Evolutionary conservation across 2,797 vertebrate genomes (phyloP), one percentile per base, ranked within the genome.

Genomic region (Gambusia yucatana): DNA sequence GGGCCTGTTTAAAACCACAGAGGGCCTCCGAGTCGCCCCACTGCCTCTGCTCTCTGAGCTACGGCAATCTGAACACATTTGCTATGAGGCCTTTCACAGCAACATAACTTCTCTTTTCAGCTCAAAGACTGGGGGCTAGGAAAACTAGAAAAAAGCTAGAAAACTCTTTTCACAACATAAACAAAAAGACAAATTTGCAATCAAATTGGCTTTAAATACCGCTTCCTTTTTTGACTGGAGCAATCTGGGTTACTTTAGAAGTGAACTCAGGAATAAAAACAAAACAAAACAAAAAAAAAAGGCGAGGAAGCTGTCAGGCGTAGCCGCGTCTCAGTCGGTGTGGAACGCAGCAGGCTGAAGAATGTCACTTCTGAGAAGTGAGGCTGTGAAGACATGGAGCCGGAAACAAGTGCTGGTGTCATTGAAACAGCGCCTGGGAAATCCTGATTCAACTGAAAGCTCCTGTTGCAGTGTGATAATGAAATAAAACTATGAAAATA

Each of bases 141-240:
- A 33, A 33, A 33, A 1, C 33, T 33, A 33, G 33, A 33, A 43
- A 41, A 52, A 39, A 50, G 22, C 48, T 33, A 33, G 22, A 59
- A 41, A 67, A 25, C 36, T 25, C 36, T 11, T 22, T 71, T 65
- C n/a, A 73, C 67, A 73, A n/a, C 22, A 30, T 2, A 65, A 81
- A 48, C 36, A 46, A 14, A 77, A 0, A 69, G 0, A 25, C 25
- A 33, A 0, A 81, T 85, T 86, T 84, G 65, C 74, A 87, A 84
- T 78, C 75, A 72, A 81, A 87, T 84, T 11, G 46, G 28, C 47
- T 67, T 25, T 80, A 28, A 71, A 59, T 22, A 4, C 11, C 14
- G 1, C 11, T 14, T 5, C 8, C 33, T 33, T 33, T 33, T 33
- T 33, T n/a, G n/a, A 41, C 59, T 69, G 44, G 2, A 25, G 30